A percentile compares a stretch with the other conserved stretches of the same genome.
phyloP scores from a whole-genome alignment of 2,113 vertebrate genomes.

The Ochotona princeps region DNA sequence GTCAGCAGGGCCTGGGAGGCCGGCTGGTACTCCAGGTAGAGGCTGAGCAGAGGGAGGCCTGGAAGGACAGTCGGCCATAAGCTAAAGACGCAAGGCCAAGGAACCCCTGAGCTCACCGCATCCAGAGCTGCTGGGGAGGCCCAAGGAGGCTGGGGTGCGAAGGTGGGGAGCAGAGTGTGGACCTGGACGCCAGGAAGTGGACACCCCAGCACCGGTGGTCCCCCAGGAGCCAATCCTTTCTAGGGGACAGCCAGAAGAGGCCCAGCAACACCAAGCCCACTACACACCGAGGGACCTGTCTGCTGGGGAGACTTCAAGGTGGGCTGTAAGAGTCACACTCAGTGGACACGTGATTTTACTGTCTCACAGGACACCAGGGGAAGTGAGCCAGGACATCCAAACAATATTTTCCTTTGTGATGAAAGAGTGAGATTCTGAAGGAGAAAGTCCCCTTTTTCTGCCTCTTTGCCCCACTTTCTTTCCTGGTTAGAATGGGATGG shows the following conservation, averaged over 20 bases:
- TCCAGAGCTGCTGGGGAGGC: background rate
- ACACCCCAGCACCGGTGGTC: too few species aligned
- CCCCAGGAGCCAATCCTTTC: background rate
- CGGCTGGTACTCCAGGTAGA: background rate
- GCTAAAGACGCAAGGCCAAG: too few species aligned
- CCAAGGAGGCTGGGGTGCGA: background rate
- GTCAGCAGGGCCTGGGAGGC: background rate
- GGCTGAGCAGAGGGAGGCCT: background rate
- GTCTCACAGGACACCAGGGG: background rate
- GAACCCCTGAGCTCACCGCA: too few species aligned
- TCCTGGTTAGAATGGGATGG: background rate
- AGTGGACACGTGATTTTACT: too few species aligned
- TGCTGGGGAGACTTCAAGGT: too few species aligned
- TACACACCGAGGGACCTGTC: too few species aligned
- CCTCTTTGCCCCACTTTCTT: background rate
- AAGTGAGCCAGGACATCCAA: background rate
- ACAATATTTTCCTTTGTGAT: background rate
- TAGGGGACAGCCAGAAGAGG: background rate
- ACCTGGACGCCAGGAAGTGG: background rate
- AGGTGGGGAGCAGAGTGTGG: background rate
- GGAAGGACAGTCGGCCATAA: too few species aligned
- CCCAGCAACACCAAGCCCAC: background rate
- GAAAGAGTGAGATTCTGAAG: background rate
- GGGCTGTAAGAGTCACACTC: too few species aligned
- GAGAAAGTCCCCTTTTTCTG: background rate